A percentile compares a stretch with the other conserved stretches of the same genome.
Evolutionary conservation across 2,888 invertebrate species (phyloP).

Genomic region (Zaprionus bogoriensis): DNA sequence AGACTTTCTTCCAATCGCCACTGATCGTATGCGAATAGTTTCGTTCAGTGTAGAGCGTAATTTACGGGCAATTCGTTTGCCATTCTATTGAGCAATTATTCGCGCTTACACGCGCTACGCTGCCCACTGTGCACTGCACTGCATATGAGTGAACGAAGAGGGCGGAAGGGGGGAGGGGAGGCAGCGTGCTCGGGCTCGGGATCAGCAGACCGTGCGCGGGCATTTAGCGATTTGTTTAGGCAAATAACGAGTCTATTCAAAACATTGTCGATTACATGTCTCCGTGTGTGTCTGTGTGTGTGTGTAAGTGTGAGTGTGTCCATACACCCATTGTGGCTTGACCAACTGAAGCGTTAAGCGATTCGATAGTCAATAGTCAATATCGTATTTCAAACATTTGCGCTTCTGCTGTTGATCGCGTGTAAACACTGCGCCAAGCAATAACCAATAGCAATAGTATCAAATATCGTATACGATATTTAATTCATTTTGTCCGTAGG

Average conservation of each 20-base stretch:
- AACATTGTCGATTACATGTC: slow-evolving; percentile 14
- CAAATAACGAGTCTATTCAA: slow-evolving; percentile 25
- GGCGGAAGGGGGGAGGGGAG: neutral
- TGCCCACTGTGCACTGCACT: neutral
- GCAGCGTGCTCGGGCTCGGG: neutral
- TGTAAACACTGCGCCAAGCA: neutral
- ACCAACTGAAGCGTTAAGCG: slow-evolving; percentile 8
- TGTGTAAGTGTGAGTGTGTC: too few species aligned
- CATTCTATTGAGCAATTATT: neutral
- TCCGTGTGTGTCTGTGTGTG: slow-evolving; percentile 14
- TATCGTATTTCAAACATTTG: slow-evolving; percentile 1
- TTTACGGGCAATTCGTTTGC: neutral
- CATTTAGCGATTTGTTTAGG: slow-evolving; percentile 49
- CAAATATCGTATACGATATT: neutral
- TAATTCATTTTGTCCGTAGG: slow-evolving; percentile 11
- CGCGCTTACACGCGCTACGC: too few species aligned
- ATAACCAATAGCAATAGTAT: neutral
- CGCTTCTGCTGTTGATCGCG: neutral
- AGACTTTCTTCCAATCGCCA: neutral
- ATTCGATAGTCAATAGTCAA: slow-evolving; percentile 6
- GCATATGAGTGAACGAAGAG: neutral
- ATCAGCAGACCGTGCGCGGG: slow-evolving; percentile 26
- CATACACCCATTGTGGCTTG: slow-evolving; percentile 3
- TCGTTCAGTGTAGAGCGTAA: neutral
- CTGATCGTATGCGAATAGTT: neutral